Conservation (phyloP, 2,888 invertebrate genomes). For the Callimorpha dominula region DNA sequence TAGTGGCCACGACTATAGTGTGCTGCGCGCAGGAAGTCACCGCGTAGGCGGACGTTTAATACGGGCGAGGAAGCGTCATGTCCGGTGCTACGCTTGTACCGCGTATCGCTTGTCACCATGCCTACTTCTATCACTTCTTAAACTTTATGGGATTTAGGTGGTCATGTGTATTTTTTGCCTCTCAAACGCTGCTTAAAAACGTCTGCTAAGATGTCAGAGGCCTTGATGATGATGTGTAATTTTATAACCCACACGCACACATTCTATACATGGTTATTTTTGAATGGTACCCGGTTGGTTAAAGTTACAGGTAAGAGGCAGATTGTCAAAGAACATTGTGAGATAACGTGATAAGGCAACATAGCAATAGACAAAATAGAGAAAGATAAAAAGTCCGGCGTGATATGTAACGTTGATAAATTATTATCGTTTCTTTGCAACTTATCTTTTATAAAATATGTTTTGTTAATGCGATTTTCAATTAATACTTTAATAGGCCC, state of each 20-base stretch:
- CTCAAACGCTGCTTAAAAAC: too few species aligned
- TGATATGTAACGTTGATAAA: background rate
- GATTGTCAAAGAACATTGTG: background rate
- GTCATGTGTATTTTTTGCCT: background rate
- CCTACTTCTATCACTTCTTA: conserved; percentile 19
- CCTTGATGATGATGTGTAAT: background rate
- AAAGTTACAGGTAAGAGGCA: background rate
- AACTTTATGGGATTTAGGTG: conserved; percentile 5
- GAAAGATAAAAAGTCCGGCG: background rate
- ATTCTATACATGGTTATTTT: background rate
- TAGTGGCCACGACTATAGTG: conserved; percentile 34
- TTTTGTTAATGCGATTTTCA: background rate
- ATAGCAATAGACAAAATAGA: background rate
- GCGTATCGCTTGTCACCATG: conserved; percentile 43
- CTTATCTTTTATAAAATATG: background rate
- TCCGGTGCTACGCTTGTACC: conserved; percentile 44
- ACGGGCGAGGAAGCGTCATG: conserved; percentile 54
- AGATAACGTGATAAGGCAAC: background rate
- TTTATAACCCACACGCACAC: background rate
- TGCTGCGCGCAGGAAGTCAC: conserved; percentile 47
- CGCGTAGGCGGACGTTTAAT: conserved; percentile 56
- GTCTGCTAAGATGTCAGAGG: too few species aligned
- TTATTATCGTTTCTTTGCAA: background rate
- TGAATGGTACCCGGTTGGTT: background rate
- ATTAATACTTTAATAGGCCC: background rate